phyloP scores from a whole-genome alignment of 2,888 invertebrate species.

The Erebia ligea region DNA sequence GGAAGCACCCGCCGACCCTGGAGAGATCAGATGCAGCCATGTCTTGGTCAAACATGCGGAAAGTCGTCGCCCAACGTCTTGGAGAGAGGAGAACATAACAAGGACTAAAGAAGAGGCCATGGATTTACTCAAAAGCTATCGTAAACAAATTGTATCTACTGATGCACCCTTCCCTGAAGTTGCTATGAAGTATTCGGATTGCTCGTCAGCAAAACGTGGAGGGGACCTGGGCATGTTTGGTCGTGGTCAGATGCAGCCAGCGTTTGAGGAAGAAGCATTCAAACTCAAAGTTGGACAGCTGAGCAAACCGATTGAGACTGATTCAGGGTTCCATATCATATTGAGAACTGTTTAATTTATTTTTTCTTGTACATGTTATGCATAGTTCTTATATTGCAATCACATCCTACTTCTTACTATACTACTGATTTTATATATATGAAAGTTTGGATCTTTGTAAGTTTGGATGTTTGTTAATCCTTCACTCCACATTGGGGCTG shows the following conservation, averaged over 20 bases:
- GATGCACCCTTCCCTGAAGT: constrained; percentile 93
- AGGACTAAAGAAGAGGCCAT: constrained; percentile 96
- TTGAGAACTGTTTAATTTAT: constrained; percentile 89
- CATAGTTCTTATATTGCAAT: constrained; percentile 5
- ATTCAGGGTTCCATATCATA: constrained; percentile 98
- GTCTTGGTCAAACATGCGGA: constrained; percentile 96
- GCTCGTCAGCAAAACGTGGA: constrained; percentile 97
- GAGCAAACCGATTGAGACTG: constrained; percentile 95
- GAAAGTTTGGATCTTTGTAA: too few species aligned
- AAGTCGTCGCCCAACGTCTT: constrained; percentile 96
- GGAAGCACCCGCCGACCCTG: constrained; percentile 90
- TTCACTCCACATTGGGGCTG: too few species aligned
- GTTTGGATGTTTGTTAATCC: too few species aligned
- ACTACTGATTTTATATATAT: too few species aligned
- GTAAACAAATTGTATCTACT: constrained; percentile 91
- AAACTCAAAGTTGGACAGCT: constrained; percentile 96
- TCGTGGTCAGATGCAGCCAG: constrained; percentile 97
- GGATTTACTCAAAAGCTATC: constrained; percentile 91
- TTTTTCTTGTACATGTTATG: background rate
- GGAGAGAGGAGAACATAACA: constrained; percentile 97
- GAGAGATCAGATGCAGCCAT: constrained; percentile 94
- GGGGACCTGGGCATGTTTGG: constrained; percentile 98
- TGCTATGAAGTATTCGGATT: constrained; percentile 97
- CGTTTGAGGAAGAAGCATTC: constrained; percentile 98
- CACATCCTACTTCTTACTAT: too few species aligned